These are phyloP conservation scores for Sarcophaga rosellei DNA, from an alignment of 2,888 invertebrate genomes.

Conservation along the genomic window DNA sequence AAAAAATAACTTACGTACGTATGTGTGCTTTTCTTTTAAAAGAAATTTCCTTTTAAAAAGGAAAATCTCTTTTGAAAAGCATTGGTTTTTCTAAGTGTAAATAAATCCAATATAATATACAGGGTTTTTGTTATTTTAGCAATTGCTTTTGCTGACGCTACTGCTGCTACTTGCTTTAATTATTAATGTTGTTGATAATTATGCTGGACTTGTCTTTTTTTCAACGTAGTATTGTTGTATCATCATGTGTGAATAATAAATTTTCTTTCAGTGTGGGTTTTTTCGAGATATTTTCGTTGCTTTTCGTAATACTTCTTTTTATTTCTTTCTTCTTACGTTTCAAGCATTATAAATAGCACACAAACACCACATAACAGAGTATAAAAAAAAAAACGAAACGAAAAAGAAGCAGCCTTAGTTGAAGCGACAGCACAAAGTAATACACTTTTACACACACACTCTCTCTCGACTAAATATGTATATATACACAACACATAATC, in stretches of 20 bases:
- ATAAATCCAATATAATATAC: neutral
- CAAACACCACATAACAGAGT: conserved; percentile 40
- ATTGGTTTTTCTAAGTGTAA: neutral
- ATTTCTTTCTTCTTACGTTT: conserved; percentile 60
- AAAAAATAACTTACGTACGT: neutral
- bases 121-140: neutral
- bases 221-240: neutral
- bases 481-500: neutral
- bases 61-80: neutral
- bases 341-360: conserved; percentile 71
- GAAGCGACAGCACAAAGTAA: conserved; percentile 54
- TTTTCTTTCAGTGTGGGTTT: conserved; percentile 11
- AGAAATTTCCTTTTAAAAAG: neutral
- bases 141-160: neutral
- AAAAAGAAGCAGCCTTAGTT: neutral
- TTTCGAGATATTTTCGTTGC: conserved; percentile 11
- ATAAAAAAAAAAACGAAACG: conserved; percentile 28
- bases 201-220: neutral
- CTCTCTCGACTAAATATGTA: neutral
- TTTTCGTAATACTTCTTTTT: conserved; percentile 23
- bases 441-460: conserved; percentile 45
- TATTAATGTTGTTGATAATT: neutral
- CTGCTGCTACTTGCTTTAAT: neutral
- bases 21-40: neutral
- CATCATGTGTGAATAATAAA: neutral